A percentile compares a stretch with the other conserved stretches of the same genome.
Evolutionary conservation across 2,888 invertebrate genomes (phyloP).

Genomic region (Leucophora obtusa): DNA sequence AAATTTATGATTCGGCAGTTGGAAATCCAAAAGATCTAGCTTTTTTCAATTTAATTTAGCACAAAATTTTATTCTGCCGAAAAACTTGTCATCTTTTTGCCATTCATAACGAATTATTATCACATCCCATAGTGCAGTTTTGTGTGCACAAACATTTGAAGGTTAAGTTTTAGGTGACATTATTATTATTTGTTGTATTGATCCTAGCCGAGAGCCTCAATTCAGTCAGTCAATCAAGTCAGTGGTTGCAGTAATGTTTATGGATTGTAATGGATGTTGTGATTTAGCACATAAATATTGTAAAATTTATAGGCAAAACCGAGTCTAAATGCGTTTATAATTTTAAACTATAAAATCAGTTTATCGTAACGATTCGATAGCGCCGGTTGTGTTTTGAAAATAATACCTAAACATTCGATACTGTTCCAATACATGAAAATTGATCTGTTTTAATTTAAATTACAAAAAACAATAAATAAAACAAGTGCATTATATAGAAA

Average conservation of each 20-base stretch:
- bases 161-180: constrained; percentile 60
- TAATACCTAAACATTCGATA: not conserved
- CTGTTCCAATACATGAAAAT: not conserved
- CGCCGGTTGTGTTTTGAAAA: constrained; percentile 71
- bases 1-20: no score
- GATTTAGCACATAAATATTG: constrained; percentile 30
- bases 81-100: no score
- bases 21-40: no score
- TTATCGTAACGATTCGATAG: constrained; percentile 75
- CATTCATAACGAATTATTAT: no score
- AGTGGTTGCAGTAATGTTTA: constrained; percentile 34
- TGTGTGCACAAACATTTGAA: constrained; percentile 59
- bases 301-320: constrained; percentile 47
- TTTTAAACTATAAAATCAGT: constrained; percentile 72
- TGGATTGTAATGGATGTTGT: constrained; percentile 25
- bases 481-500: not conserved
- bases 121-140: constrained; percentile 30
- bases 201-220: constrained; percentile 51
- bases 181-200: constrained; percentile 49
- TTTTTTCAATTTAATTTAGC: no score
- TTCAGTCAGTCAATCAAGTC: constrained; percentile 30
- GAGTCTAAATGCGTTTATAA: constrained; percentile 73
- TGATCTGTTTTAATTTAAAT: not conserved
- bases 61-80: no score
- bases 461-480: constrained; percentile 5